A percentile compares a stretch with the other conserved stretches of the same genome.
Conservation (phyloP, 2,888 invertebrate genomes). For the Rotaria magnacalcarata region DNA sequence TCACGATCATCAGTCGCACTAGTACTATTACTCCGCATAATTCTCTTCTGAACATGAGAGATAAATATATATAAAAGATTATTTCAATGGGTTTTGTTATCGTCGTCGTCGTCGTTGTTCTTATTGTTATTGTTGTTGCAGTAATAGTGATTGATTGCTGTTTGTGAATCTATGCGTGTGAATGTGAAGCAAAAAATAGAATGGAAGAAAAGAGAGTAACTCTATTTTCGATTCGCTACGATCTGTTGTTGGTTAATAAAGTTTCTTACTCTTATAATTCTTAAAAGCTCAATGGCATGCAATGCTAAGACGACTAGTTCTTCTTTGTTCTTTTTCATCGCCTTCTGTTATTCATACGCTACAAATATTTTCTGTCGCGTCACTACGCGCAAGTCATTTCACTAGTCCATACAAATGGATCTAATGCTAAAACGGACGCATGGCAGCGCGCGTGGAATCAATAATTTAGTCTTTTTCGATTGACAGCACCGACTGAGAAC, state of each 20-base stretch:
- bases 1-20: neutral
- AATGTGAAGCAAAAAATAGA: neutral
- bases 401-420: conserved; percentile 27
- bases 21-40: neutral
- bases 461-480: neutral
- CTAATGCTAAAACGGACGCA: conserved; percentile 27
- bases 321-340: neutral
- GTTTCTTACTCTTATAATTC: conserved; percentile 22
- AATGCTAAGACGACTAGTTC: neutral
- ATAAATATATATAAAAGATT: neutral
- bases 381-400: neutral
- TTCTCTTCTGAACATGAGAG: neutral
- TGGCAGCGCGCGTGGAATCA: conserved; percentile 17
- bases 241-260: neutral
- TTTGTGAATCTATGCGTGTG: neutral
- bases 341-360: conserved; percentile 13
- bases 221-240: neutral
- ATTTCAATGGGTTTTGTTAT: neutral
- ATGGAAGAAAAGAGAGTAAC: neutral
- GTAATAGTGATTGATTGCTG: conserved; percentile 20
- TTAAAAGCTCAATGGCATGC: conserved; percentile 18
- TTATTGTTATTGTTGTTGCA: neutral
- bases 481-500: neutral
- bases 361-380: neutral
- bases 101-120: neutral